phyloP scores from a whole-genome alignment of 2,888 invertebrate genomes.

The Timema cristinae region DNA sequence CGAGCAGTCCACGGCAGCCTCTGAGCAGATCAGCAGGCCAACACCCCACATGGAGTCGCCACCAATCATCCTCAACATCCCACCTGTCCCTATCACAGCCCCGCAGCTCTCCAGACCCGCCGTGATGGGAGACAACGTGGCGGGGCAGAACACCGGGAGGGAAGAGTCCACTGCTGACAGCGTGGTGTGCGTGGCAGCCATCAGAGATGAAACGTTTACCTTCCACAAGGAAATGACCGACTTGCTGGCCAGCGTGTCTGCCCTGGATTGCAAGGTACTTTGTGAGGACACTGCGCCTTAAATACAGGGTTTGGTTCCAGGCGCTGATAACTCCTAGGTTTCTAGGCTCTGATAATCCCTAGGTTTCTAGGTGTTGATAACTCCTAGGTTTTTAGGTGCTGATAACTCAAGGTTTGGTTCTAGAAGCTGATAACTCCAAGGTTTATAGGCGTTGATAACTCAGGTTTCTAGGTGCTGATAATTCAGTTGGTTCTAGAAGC shows the following conservation, averaged over 20 bases:
- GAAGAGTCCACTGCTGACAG: neutral
- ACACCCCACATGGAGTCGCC: neutral
- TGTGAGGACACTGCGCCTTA: no score
- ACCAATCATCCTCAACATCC: neutral
- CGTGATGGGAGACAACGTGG: neutral
- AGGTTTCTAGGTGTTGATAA: no score
- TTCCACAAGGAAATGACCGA: constrained; percentile 64
- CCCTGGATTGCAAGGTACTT: constrained; percentile 43
- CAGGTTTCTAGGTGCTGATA: no score
- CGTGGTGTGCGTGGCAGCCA: constrained; percentile 54
- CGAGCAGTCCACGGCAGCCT: neutral
- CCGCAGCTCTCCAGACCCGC: neutral
- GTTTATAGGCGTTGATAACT: no score
- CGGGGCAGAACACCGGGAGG: neutral
- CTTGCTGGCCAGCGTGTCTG: constrained; percentile 52
- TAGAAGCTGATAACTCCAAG: no score
- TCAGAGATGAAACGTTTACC: constrained; percentile 59
- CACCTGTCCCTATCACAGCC: neutral
- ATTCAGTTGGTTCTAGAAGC: no score
- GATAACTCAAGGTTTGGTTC: no score
- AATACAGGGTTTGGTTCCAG: no score
- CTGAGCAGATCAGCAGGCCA: neutral
- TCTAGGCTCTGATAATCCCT: no score
- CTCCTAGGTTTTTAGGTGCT: no score
- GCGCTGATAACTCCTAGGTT: no score